phyloP scores from a whole-genome alignment of 2,797 vertebrate genomes.

The Xenentodon cancila region DNA sequence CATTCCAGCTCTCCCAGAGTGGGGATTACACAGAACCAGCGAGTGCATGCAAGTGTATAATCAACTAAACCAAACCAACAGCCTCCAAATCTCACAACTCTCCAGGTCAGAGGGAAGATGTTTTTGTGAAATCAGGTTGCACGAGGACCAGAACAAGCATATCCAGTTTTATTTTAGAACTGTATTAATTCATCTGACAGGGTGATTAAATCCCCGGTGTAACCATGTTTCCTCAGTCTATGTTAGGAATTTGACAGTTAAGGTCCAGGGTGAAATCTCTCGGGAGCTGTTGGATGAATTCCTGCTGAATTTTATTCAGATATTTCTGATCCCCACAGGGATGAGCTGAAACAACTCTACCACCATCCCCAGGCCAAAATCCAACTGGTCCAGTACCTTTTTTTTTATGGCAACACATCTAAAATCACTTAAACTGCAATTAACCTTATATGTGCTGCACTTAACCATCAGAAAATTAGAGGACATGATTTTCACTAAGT shows the following conservation, averaged over 20 bases:
- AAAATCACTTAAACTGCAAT: not conserved
- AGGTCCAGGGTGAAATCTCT: not conserved
- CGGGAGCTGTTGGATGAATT: not conserved
- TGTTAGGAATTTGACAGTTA: not conserved
- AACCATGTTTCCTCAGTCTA: no score
- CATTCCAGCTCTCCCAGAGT: conserved; percentile 56
- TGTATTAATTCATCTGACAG: conserved; percentile 2
- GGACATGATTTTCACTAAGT: no score
- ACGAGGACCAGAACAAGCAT: conserved; percentile 13
- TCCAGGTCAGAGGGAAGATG: conserved; percentile 5
- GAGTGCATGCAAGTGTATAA: conserved; percentile 31
- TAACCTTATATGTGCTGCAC: no score
- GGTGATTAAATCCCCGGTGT: conserved; percentile 1
- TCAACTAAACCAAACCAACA: conserved; percentile 6
- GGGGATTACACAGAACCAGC: conserved; percentile 22
- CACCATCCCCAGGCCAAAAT: not conserved
- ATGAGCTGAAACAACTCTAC: conserved; percentile 1
- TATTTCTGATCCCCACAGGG: not conserved
- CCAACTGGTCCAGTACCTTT: not conserved
- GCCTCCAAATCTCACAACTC: not conserved
- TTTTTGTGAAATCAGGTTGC: conserved; percentile 14
- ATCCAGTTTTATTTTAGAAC: not conserved
- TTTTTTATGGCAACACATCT: not conserved
- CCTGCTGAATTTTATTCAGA: not conserved
- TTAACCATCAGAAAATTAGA: no score